These are phyloP conservation scores for Cygnus buccinator DNA, from an alignment of 2,113 vertebrate species.

Conservation along the genomic window DNA sequence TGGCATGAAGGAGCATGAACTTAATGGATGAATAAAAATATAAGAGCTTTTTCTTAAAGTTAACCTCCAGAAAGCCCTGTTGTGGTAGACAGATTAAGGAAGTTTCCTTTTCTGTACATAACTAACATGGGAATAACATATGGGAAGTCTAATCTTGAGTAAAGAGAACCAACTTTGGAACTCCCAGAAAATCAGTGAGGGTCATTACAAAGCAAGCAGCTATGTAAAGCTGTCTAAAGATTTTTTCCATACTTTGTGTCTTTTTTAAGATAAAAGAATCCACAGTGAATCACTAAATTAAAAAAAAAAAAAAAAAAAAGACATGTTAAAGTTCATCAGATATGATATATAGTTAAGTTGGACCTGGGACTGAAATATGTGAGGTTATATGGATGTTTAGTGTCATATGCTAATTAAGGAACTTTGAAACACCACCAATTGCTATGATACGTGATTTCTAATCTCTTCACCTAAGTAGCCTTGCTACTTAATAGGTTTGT, in stretches of 20 bases:
- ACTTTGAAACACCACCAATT: neutral
- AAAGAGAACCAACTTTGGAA: neutral
- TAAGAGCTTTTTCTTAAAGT: conserved; percentile 38
- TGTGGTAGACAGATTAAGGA: neutral
- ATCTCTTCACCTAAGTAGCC: neutral
- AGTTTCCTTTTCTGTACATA: conserved; percentile 38
- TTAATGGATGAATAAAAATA: conserved; percentile 36
- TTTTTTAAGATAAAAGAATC: neutral
- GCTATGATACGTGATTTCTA: neutral
- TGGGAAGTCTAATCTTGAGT: neutral
- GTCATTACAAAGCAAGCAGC: neutral
- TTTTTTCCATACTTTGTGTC: neutral
- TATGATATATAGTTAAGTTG: neutral
- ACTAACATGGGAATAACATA: neutral
- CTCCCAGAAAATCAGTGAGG: neutral
- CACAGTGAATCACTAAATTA: neutral
- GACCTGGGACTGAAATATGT: neutral
- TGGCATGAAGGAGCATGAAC: conserved; percentile 12
- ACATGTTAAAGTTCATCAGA: neutral
- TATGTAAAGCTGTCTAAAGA: neutral
- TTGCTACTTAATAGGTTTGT: neutral
- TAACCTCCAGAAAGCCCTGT: conserved; percentile 20
- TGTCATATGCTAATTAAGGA: neutral
- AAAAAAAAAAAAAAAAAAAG: neutral
- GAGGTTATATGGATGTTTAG: neutral